Evolutionary conservation across 1,140 invertebrate species (phyloP).

Genomic region (Macrobrachium nipponense): DNA sequence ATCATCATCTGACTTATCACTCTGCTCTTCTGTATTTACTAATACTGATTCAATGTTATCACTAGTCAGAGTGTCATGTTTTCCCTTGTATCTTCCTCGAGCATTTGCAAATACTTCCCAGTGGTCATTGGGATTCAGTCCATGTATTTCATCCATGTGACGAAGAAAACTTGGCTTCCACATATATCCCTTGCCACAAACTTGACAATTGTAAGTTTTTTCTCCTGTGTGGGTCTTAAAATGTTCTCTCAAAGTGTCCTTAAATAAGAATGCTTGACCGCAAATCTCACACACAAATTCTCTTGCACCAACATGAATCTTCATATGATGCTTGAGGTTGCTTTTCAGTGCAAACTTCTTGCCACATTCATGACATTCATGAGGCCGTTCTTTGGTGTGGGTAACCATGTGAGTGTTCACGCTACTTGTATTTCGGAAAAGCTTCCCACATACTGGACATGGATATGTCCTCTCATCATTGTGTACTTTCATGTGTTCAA

Average conservation of each 20-base stretch:
- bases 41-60: no score
- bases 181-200: conserved; percentile 8
- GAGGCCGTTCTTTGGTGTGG: background rate
- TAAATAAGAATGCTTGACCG: background rate
- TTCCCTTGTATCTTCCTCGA: no score
- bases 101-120: no score
- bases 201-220: background rate
- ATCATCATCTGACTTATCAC: no score
- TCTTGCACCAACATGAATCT: background rate
- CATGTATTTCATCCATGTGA: background rate
- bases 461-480: conserved; percentile 65
- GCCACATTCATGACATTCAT: conserved; percentile 11
- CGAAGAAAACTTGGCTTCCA: background rate
- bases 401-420: background rate
- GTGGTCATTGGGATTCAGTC: no score
- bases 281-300: background rate
- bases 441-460: conserved; percentile 57
- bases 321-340: background rate
- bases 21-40: no score
- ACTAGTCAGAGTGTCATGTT: no score
- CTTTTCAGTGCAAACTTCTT: conserved; percentile 3
- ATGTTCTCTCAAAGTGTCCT: background rate
- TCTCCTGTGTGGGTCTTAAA: background rate
- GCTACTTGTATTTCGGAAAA: conserved; percentile 18
- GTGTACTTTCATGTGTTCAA: conserved; percentile 66